Conservation (phyloP, 2,113 vertebrate species). For the Cettia cetti region DNA sequence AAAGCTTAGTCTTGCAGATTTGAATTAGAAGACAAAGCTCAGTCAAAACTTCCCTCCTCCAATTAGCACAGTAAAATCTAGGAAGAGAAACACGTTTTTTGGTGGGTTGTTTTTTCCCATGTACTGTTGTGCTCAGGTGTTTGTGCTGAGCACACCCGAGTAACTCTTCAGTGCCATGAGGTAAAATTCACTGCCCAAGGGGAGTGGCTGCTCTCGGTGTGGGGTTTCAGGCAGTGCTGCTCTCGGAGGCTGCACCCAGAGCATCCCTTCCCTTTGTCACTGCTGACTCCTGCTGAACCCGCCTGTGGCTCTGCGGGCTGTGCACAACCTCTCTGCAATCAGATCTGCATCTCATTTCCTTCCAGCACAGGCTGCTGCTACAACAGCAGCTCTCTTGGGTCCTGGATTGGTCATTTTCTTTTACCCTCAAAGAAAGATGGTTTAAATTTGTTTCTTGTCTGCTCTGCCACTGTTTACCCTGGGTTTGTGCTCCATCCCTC, state of each 20-base stretch:
- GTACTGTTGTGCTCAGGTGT: neutral
- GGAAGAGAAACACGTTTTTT: neutral
- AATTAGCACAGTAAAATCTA: neutral
- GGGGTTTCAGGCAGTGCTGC: too few relatives aligned
- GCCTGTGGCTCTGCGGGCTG: conserved; percentile 29
- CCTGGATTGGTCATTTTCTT: neutral
- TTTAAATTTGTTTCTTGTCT: neutral
- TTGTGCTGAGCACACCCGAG: neutral
- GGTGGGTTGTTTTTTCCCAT: too few relatives aligned
- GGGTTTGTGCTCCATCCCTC: neutral
- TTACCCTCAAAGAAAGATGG: neutral
- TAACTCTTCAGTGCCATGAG: too few relatives aligned
- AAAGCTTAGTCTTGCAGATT: neutral
- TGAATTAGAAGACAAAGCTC: neutral
- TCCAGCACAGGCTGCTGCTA: neutral
- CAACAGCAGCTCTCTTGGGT: neutral
- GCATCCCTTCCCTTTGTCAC: neutral
- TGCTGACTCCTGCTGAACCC: neutral
- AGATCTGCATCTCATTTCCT: neutral
- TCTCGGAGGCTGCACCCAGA: too few relatives aligned
- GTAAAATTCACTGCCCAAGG: too few relatives aligned
- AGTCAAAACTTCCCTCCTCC: neutral
- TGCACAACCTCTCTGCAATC: neutral
- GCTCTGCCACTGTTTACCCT: neutral
- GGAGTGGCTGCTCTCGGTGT: neutral